These are phyloP conservation scores for Choreutis nemorana DNA, from an alignment of 2,888 invertebrate species.

Conservation along the genomic window DNA sequence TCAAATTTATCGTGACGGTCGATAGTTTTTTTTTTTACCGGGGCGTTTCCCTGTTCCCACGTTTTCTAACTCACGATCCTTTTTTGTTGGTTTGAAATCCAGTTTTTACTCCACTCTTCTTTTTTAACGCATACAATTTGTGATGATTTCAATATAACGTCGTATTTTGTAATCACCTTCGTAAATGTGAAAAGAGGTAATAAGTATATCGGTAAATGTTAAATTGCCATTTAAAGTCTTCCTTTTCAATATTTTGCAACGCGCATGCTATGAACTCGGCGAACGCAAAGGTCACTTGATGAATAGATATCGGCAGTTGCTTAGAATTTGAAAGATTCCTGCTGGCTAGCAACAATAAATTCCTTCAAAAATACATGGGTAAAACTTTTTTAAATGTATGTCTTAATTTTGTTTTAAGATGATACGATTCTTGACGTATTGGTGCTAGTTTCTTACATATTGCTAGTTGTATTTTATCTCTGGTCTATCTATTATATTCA, in stretches of 20 bases:
- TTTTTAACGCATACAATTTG: too few relatives aligned
- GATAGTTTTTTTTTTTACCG: slow-evolving; percentile 12
- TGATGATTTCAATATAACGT: background rate
- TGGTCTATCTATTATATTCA: too few relatives aligned
- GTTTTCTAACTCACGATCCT: slow-evolving; percentile 16
- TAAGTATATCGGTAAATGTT: background rate
- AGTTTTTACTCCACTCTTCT: too few relatives aligned
- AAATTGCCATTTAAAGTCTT: slow-evolving; percentile 3
- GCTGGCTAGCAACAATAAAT: slow-evolving; percentile 1
- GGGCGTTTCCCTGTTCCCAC: slow-evolving; percentile 42
- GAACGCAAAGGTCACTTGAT: slow-evolving; percentile 41
- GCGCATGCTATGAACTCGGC: slow-evolving; percentile 29
- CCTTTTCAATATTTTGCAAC: slow-evolving; percentile 22
- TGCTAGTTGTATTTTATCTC: too few relatives aligned
- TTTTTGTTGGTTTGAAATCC: background rate
- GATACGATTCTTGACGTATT: too few relatives aligned
- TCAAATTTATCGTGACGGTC: slow-evolving; percentile 32
- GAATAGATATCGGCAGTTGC: slow-evolving; percentile 52
- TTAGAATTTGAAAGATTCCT: slow-evolving; percentile 11
- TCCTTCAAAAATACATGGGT: too few relatives aligned
- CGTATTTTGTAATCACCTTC: background rate
- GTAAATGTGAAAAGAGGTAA: too few relatives aligned
- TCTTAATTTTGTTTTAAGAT: too few relatives aligned
- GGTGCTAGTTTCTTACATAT: too few relatives aligned
- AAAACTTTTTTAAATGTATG: too few relatives aligned